Evolutionary conservation across 2,797 vertebrate species (phyloP).

Genomic region (Microtus obscurus): DNA sequence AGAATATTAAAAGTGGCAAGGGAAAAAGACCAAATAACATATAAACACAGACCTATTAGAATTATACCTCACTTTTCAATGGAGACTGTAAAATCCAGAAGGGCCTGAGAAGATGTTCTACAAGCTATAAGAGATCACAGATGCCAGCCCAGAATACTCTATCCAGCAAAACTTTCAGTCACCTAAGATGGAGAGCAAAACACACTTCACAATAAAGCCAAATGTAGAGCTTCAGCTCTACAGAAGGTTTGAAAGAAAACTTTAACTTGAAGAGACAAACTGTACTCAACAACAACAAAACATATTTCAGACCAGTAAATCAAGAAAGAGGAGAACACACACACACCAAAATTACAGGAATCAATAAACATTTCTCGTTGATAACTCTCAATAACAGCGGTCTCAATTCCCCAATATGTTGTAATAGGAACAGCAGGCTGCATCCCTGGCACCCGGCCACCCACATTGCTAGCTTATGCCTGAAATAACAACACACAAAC

Average conservation of each 20-base stretch:
- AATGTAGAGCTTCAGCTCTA: neutral
- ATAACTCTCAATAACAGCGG: neutral
- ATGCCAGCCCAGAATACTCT: neutral
- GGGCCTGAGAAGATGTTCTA: neutral
- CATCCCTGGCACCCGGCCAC: no score
- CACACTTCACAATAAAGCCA: neutral
- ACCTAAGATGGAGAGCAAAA: neutral
- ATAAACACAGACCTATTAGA: neutral
- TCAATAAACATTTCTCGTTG: neutral
- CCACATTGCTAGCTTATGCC: no score
- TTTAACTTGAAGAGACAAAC: neutral
- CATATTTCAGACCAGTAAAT: neutral
- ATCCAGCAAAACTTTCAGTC: neutral
- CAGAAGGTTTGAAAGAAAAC: neutral
- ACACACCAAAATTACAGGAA: neutral
- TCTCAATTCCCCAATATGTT: neutral
- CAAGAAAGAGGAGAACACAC: neutral
- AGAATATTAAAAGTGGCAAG: neutral
- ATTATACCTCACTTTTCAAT: neutral
- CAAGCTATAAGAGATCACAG: neutral
- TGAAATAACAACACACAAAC: no score
- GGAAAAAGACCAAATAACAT: neutral
- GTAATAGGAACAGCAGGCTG: no score
- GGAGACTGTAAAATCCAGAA: neutral
- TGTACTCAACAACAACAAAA: neutral